Percentiles rank a stretch among this genome's conserved stretches.
phyloP scores from a whole-genome alignment of 2,888 invertebrate genomes.

The Chrysolina oricalcia region DNA sequence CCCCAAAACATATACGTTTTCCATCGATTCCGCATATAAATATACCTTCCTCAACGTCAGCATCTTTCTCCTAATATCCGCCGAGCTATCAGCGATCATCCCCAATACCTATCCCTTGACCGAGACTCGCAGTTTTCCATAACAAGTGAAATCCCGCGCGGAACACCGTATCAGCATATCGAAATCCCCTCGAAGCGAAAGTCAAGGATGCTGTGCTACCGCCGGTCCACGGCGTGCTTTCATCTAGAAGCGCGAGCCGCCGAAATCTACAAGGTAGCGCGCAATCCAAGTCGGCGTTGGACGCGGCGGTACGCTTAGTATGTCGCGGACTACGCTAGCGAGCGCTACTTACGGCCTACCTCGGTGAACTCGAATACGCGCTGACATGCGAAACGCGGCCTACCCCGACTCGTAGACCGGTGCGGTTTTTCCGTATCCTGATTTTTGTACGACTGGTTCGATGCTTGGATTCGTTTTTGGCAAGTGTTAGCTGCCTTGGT shows the following conservation, averaged over 20 bases:
- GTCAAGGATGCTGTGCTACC: conserved; percentile 44
- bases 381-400: conserved; percentile 21
- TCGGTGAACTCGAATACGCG: conserved; percentile 22
- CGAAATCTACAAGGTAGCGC: conserved; percentile 61
- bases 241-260: conserved; percentile 54
- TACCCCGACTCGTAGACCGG: background rate
- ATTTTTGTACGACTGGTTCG: background rate
- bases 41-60: background rate
- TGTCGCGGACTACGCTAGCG: conserved; percentile 57
- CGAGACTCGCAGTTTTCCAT: conserved; percentile 12
- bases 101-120: background rate
- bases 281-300: conserved; percentile 58
- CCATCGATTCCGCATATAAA: background rate
- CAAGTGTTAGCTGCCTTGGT: conserved; percentile 15
- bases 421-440: background rate
- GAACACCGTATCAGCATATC: conserved; percentile 23
- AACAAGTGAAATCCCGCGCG: conserved; percentile 7
- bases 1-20: background rate
- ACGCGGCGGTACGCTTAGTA: conserved; percentile 57
- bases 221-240: conserved; percentile 41
- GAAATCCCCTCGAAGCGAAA: conserved; percentile 36
- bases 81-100: background rate
- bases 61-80: background rate
- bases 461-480: background rate
- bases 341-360: conserved; percentile 44